Conservation (phyloP, 2,888 invertebrate species). For the Synergus gifuensis region DNA sequence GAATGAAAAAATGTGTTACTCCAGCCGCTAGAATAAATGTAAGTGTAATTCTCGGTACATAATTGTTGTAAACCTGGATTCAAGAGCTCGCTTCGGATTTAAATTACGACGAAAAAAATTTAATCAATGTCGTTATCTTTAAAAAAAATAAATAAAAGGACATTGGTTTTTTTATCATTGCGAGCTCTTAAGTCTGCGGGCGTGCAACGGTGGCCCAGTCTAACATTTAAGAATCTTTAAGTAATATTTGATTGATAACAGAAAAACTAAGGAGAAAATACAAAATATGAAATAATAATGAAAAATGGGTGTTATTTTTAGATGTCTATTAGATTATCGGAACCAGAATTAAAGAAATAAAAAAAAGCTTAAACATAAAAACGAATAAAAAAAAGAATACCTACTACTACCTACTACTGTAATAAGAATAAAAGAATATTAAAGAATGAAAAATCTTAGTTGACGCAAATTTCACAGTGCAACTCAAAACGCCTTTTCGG, state of each 20-base stretch:
- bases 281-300: slow-evolving; percentile 73
- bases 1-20: slow-evolving; percentile 47
- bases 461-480: slow-evolving; percentile 61
- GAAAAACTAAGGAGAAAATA: slow-evolving; percentile 61
- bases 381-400: slow-evolving; percentile 63
- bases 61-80: slow-evolving; percentile 49
- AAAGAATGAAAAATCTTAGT: slow-evolving; percentile 75
- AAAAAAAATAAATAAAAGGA: slow-evolving; percentile 32
- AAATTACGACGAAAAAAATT: slow-evolving; percentile 15
- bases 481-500: slow-evolving; percentile 44
- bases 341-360: slow-evolving; percentile 75
- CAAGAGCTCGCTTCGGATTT: slow-evolving; percentile 43
- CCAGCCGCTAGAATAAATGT: slow-evolving; percentile 48
- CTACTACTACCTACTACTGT: slow-evolving; percentile 59
- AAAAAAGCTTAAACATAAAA: slow-evolving; percentile 70
- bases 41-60: slow-evolving; percentile 50
- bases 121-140: background rate
- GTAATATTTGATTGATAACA: slow-evolving; percentile 67
- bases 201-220: slow-evolving; percentile 64
- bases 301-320: slow-evolving; percentile 78
- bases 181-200: slow-evolving; percentile 57
- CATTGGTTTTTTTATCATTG: slow-evolving; percentile 7
- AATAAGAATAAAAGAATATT: slow-evolving; percentile 65
- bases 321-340: slow-evolving; percentile 78
- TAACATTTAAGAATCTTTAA: slow-evolving; percentile 69